Percentiles rank a stretch among this genome's conserved stretches.
Conservation (phyloP, 2,797 vertebrate genomes). For the Pseudotriccus pelzelni region DNA sequence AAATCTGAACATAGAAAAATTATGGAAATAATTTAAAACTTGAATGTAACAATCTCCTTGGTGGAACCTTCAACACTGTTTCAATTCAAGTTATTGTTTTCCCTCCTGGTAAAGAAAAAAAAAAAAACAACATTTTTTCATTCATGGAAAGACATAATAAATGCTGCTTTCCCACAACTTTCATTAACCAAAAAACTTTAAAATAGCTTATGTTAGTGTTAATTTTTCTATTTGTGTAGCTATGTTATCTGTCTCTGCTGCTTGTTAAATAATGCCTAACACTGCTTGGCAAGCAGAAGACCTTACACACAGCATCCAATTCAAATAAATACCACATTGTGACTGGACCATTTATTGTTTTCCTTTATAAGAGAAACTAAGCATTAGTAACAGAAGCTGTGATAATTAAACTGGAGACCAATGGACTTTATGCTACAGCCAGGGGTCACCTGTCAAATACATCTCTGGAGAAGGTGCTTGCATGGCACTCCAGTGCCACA, state of each 20-base stretch:
- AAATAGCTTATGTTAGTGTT: neutral
- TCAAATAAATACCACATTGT: neutral
- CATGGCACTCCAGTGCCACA: neutral
- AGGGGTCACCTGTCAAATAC: neutral
- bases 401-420: neutral
- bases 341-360: neutral
- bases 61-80: neutral
- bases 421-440: neutral
- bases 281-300: neutral
- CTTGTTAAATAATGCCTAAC: neutral
- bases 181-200: neutral
- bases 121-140: neutral
- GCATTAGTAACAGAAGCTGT: neutral
- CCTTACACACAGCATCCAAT: neutral
- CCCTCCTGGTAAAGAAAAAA: neutral
- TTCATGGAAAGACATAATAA: neutral
- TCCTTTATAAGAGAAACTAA: neutral
- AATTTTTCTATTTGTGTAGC: neutral
- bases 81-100: neutral
- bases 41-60: neutral
- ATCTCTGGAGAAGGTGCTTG: neutral
- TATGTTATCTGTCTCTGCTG: neutral
- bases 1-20: neutral
- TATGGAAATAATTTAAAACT: neutral
- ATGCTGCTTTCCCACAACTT: neutral